phyloP scores from a whole-genome alignment of 2,113 vertebrate species.

The Dasyprocta punctata region DNA sequence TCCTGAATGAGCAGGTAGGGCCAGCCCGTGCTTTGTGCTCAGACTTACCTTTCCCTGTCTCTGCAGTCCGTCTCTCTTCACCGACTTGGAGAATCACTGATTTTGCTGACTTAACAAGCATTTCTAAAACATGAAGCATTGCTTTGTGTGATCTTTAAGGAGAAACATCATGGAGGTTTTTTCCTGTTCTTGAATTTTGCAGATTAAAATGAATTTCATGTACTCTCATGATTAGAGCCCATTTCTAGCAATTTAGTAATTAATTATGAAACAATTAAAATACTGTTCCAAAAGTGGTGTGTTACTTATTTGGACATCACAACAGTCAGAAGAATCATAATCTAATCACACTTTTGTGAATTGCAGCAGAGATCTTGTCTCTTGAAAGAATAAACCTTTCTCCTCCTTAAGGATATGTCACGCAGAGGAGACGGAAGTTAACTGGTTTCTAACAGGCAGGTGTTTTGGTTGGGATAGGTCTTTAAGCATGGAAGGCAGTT shows the following conservation, averaged over 20 bases:
- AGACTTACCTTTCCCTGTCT: background rate
- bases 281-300: background rate
- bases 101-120: background rate
- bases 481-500: background rate
- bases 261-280: background rate
- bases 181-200: constrained; percentile 16
- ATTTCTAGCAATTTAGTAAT: background rate
- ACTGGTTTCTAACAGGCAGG: background rate
- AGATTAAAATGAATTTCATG: background rate
- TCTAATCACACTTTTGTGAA: background rate
- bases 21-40: background rate
- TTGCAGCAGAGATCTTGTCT: background rate
- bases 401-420: too few species aligned
- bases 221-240: background rate
- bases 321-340: background rate
- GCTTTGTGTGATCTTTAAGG: background rate
- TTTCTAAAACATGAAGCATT: background rate
- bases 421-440: background rate
- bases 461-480: background rate
- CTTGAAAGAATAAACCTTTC: background rate
- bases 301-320: background rate
- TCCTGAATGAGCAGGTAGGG: background rate
- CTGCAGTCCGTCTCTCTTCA: background rate
- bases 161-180: background rate
- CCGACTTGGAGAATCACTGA: background rate